Evolutionary conservation across 2,797 vertebrate species (phyloP), one percentile per base, ranked within the genome.

Genomic region (Scomberomorus guttatus): DNA sequence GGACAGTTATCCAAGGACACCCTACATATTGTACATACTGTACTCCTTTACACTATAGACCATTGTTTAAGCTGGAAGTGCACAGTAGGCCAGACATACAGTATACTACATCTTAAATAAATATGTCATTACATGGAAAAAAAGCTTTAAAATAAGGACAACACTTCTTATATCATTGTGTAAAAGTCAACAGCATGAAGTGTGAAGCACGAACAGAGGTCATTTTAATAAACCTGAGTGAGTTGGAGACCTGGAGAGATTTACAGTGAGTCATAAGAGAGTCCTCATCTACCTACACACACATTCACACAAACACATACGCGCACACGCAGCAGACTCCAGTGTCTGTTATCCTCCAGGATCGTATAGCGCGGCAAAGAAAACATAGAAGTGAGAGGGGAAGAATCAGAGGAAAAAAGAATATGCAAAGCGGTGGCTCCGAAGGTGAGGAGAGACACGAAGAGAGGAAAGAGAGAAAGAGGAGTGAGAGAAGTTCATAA

Each of bases 261-360:
- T 79, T 59, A 75, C 7, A 72, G 46, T 66, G 46, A 75, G 64
- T 77, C 51, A 70, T 6, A 59, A 56, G 66, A 56, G 59, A 37
- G 44, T 61, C 34, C 58, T 75, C 5, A 3, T 51, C 54, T n/a
- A 58, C 29, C 42, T 22, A 52, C 25, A 1, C 13, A 37, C 70
- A 67, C 54, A 64, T 32, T 61, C 44, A 39, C 17, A 27, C 37
- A 34, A 6, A 55, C 15, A 55, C 39, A 58, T 20, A 58, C 32
- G 66, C 52, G 44, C 25, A 55, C 22, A 42, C 65, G 64, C 39
- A 48, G 44, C 2, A 12, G 29, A 58, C 52, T 71, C 32, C 57
- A 66, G 61, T 42, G 27, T 75, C 22, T 78, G 76, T 87, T 85
- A 75, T 89, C 67, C 82, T 81, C 27, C 20, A 60, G 78, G 75